phyloP scores from a whole-genome alignment of 2,113 vertebrate genomes.

The Vulpes lagopus region DNA sequence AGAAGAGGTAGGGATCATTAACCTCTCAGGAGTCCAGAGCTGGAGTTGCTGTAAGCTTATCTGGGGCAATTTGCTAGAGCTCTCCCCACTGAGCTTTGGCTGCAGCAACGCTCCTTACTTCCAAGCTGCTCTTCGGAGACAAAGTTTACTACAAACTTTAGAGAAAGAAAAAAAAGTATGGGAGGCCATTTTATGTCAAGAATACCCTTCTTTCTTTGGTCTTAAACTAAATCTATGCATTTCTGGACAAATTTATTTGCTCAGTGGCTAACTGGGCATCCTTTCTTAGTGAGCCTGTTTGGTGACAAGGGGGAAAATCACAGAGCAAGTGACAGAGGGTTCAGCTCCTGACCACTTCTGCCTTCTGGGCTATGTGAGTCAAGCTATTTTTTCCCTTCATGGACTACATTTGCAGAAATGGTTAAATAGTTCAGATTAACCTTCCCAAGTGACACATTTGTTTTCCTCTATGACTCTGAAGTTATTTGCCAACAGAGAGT shows the following conservation, averaged over 20 bases:
- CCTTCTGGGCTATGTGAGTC: neutral
- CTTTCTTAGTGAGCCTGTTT: neutral
- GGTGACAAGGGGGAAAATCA: neutral
- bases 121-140: neutral
- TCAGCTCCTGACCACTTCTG: neutral
- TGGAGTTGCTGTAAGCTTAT: neutral
- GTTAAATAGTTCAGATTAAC: neutral
- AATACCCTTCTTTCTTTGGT: neutral
- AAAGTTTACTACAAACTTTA: constrained; percentile 27
- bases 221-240: constrained; percentile 31
- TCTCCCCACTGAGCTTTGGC: neutral
- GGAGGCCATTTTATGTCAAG: constrained; percentile 20
- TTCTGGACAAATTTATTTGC: neutral
- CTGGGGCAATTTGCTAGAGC: neutral
- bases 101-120: neutral
- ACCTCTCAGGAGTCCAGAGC: neutral
- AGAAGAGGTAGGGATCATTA: constrained; percentile 39
- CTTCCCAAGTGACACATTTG: neutral
- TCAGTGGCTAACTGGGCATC: neutral
- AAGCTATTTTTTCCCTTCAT: neutral
- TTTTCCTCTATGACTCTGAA: constrained; percentile 35
- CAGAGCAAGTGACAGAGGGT: neutral
- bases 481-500: neutral
- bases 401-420: neutral
- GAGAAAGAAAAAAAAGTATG: neutral